These are phyloP conservation scores for Rhamnusium bicolor DNA, from an alignment of 2,888 invertebrate genomes.

Conservation along the genomic window DNA sequence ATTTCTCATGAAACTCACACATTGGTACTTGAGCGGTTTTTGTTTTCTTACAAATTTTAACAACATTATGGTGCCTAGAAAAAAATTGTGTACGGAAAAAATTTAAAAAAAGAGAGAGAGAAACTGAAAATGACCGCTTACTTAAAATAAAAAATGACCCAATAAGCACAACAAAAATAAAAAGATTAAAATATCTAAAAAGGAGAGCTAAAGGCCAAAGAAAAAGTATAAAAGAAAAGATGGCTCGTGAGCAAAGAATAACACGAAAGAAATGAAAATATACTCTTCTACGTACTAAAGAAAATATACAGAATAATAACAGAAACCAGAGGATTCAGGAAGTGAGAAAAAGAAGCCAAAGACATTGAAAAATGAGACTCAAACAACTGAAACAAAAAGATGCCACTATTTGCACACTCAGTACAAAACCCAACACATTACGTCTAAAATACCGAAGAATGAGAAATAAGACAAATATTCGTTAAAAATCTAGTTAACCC, in stretches of 20 bases:
- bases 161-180: not conserved
- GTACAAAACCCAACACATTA: too few species aligned
- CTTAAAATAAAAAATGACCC: not conserved
- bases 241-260: not conserved
- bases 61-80: too few species aligned
- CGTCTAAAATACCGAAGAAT: too few species aligned
- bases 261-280: conserved; percentile 1
- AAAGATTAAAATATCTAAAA: not conserved
- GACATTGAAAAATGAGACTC: not conserved
- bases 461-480: too few species aligned
- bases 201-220: not conserved
- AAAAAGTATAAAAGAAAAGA: not conserved
- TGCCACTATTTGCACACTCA: not conserved
- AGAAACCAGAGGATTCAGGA: not conserved
- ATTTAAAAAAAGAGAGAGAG: not conserved
- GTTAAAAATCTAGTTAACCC: too few species aligned
- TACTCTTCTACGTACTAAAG: not conserved
- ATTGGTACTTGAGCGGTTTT: too few species aligned
- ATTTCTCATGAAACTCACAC: too few species aligned
- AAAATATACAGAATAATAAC: not conserved
- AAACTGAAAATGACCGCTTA: not conserved
- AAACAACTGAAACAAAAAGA: not conserved
- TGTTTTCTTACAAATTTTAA: too few species aligned
- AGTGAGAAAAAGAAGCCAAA: not conserved
- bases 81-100: too few species aligned